Percentiles rank a stretch among this genome's conserved stretches.
phyloP scores from a whole-genome alignment of 1,140 invertebrate genomes.

The Parapsyche elsis region DNA sequence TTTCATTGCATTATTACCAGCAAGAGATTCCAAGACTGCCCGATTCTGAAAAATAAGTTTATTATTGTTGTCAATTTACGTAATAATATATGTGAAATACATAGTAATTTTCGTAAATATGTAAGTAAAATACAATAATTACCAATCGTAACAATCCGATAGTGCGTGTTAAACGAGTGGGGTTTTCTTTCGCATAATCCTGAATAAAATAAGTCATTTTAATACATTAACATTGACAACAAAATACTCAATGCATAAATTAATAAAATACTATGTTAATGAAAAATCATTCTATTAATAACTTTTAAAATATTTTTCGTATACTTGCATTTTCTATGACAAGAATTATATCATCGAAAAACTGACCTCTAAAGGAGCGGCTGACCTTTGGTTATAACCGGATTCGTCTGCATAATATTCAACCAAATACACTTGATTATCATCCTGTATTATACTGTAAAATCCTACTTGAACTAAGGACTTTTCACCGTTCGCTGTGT shows the following conservation, averaged over 20 bases:
- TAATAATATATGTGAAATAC: too few species aligned
- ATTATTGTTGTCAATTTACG: too few species aligned
- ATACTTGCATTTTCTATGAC: too few species aligned
- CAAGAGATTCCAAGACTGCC: background rate
- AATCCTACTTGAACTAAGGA: background rate
- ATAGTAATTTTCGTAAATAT: too few species aligned
- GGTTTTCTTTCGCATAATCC: background rate
- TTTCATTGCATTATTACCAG: background rate
- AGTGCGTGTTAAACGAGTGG: too few species aligned
- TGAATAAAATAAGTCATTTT: background rate
- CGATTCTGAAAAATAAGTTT: background rate
- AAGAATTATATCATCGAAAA: background rate
- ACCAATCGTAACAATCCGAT: too few species aligned
- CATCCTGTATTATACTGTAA: background rate
- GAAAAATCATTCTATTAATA: too few species aligned
- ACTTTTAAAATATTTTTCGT: too few species aligned
- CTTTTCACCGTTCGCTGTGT: background rate
- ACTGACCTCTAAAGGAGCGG: background rate
- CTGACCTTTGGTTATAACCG: background rate
- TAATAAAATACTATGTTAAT: too few species aligned
- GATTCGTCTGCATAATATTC: slow-evolving; percentile 23
- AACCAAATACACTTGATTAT: background rate
- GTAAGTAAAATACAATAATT: too few species aligned
- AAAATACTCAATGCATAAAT: too few species aligned
- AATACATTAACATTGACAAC: too few species aligned